Evolutionary conservation across 2,113 vertebrate species (phyloP).

Genomic region (Mesitornis unicolor): DNA sequence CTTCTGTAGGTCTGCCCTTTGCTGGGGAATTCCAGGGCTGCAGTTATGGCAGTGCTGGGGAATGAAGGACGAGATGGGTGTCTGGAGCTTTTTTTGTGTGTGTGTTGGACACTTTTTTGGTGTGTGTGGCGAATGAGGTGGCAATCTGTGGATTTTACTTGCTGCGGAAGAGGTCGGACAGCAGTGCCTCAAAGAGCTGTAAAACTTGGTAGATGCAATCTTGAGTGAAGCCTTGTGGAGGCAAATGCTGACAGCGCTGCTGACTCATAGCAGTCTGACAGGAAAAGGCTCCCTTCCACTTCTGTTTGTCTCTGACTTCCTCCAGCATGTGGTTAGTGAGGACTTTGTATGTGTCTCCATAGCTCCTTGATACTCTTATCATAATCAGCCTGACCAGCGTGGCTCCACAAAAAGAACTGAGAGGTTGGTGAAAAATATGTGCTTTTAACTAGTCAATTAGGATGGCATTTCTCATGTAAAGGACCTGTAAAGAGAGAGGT

Average conservation of each 20-base stretch:
- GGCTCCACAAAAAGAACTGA: neutral
- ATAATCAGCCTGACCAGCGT: neutral
- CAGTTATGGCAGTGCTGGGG: neutral
- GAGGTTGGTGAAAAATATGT: neutral
- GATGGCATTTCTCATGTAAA: neutral
- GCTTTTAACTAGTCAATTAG: neutral
- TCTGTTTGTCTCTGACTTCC: neutral
- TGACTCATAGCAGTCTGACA: neutral
- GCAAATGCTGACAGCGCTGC: neutral
- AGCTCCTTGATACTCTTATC: neutral
- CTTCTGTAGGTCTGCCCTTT: neutral
- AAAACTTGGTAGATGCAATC: neutral
- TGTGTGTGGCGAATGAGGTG: neutral
- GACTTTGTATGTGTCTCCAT: rapidly evolving
- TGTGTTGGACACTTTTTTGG: neutral
- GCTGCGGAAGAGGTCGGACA: rapidly evolving
- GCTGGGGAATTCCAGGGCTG: neutral
- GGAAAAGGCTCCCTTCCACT: neutral
- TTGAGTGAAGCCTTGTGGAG: neutral
- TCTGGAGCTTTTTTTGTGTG: neutral
- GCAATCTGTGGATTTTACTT: neutral
- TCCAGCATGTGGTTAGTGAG: neutral
- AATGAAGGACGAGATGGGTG: neutral
- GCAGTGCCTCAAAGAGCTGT: neutral
- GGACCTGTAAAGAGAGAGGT: neutral